A percentile compares a stretch with the other conserved stretches of the same genome.
These are phyloP conservation scores for Gambelia wislizenii DNA, from an alignment of 2,797 vertebrate species.

Conservation along the genomic window DNA sequence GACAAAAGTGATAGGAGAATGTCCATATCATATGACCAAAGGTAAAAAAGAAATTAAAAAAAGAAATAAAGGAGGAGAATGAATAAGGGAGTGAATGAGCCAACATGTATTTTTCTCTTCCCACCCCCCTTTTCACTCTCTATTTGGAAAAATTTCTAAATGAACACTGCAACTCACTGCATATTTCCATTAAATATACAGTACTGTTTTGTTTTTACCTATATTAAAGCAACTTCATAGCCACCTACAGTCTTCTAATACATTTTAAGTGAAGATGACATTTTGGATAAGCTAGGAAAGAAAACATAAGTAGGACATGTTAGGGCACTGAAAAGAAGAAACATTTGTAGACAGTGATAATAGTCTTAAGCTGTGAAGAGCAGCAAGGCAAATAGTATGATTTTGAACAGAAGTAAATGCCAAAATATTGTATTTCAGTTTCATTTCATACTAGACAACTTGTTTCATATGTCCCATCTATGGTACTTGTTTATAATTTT, in stretches of 20 bases:
- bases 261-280: conserved; percentile 32
- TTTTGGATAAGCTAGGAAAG: conserved; percentile 30
- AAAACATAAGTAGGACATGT: neutral
- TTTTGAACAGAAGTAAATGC: conserved; percentile 14
- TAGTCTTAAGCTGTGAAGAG: neutral
- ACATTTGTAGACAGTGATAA: conserved; percentile 32
- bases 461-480: neutral
- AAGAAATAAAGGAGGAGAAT: conserved; percentile 50
- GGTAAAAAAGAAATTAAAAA: neutral
- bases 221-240: conserved; percentile 24
- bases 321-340: conserved; percentile 8
- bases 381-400: neutral
- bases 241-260: conserved; percentile 1
- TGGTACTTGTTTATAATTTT: conserved; percentile 20
- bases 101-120: conserved; percentile 51
- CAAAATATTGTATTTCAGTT: neutral
- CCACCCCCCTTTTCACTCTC: conserved; percentile 33
- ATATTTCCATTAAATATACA: conserved; percentile 13
- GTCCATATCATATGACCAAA: conserved; percentile 59
- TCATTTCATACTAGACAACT: conserved; percentile 16
- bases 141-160: conserved; percentile 52
- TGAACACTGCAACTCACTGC: conserved; percentile 39
- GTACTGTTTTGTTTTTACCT: neutral
- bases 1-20: conserved; percentile 68
- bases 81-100: neutral